These are phyloP conservation scores for Chalcis sispes DNA, from an alignment of 2,888 invertebrate genomes.

Conservation along the genomic window DNA sequence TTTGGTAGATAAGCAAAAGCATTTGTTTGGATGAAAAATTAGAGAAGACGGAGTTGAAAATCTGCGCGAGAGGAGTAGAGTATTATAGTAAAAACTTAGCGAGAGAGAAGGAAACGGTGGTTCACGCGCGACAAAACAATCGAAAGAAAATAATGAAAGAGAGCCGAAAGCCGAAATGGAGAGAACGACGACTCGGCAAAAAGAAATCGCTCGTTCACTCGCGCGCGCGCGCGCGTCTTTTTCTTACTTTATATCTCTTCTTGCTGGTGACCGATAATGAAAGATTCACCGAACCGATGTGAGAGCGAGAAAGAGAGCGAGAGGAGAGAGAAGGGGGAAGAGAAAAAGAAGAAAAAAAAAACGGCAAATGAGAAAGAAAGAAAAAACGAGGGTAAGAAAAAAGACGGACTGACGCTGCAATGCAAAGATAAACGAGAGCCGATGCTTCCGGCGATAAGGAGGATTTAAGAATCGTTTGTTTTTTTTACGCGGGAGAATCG, in stretches of 20 bases:
- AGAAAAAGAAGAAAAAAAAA: not conserved
- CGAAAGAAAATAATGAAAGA: not conserved
- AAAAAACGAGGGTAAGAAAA: not conserved
- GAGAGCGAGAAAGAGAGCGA: not conserved
- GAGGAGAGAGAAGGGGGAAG: not conserved
- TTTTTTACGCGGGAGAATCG: not conserved
- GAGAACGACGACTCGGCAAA: too few species aligned
- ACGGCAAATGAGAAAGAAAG: not conserved
- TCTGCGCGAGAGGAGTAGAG: too few species aligned
- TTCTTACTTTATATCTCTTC: not conserved
- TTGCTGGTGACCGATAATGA: not conserved
- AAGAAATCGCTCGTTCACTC: not conserved
- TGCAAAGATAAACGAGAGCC: slow-evolving; percentile 12
- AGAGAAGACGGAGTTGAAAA: too few species aligned
- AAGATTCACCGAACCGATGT: not conserved
- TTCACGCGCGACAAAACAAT: too few species aligned
- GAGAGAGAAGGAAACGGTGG: too few species aligned
- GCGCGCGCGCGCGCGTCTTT: not conserved
- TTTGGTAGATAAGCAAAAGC: too few species aligned
- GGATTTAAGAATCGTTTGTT: too few species aligned
- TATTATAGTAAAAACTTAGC: too few species aligned
- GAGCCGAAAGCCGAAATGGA: too few species aligned
- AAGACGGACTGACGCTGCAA: not conserved
- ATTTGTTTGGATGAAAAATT: too few species aligned
- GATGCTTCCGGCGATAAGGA: slow-evolving; percentile 23